Base-by-base conservation (phyloP, 64 coral and sea anemone genomes). In the Stichodactyla mertensii region DNA sequence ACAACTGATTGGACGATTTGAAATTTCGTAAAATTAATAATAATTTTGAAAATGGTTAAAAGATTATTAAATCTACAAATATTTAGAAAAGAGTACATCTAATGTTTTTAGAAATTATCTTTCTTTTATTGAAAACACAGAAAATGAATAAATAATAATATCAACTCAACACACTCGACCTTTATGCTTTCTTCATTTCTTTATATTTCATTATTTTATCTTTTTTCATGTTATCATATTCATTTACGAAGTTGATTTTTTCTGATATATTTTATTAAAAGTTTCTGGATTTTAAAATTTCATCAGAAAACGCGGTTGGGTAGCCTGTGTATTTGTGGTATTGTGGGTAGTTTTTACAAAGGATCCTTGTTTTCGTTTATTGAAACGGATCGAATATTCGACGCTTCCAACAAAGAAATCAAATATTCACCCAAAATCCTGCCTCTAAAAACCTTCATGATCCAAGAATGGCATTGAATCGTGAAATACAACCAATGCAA, bases 261-360 rank as follows among this genome's bases (percentile, higher is more conserved):
- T 45, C 36, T 45, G 36, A 31, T 74, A 7, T 4, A 1, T 10
- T 74, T 74, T 4, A 0, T 8, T 74, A 10, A 0, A 10, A 0
- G 22, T 66, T 66, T 66, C 16, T n/a, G 19, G 62, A n/a, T n/a
- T 66, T 22, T 12, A 20, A 22, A 22, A 66, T 22, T 66, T n/a
- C 8, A 28, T 45, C 36, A 45, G 36, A 74, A 31, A 74, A 13
- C 27, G 52, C 6, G 20, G n/a, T 81, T 81, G 78, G 78, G 78
- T 55, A 20, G 16, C 78, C 78, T 85, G 83, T 57, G 83, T 85
- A 31, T 27, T 85, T 7, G 27, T 64, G 27, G 83, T 36, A 52
- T 64, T 57, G 27, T 64, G 83, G 83, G 20, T 64, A 61, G 27
- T 85, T 85, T 85, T 55, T 28, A 55, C 31, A 85, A 64, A 56